Base-by-base conservation (phyloP, 2,888 invertebrate species). In the Encarsia formosa region DNA sequence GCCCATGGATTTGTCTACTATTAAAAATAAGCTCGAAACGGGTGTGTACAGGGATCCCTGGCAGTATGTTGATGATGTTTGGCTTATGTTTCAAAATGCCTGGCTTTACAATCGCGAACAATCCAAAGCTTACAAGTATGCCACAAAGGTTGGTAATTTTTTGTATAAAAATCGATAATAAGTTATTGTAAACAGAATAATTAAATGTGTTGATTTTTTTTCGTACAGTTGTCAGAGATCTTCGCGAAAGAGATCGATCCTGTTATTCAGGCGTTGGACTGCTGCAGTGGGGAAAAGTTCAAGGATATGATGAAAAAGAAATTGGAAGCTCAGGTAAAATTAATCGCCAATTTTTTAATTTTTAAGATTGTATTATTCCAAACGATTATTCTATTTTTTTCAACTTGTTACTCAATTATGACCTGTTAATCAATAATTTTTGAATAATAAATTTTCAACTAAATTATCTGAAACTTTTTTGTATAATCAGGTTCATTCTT, bases 51-150 rank as follows among this genome's bases (percentile, higher is more conserved):
- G 86, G 53, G 96, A 98, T 78, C 98, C 98, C 0, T 98, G 98
- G 97, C 93, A 98, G 74, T 99, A 96, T 73, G 95, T 97, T 4
- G 97, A 99, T 69, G 99, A 99, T 74, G 93, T 99, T 2, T 99
- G 97, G 96, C 82, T 98, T 60, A 99, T 99, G 99, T 98, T 99
- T 71, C 97, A 99, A 68, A 99, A 99, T 75, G 99, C 99, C 6
- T 99, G 99, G 99, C 80, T 98, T 9, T 99, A 99, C 75, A 99
- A 99, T 76, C 85, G 94, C 56, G 99, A 99, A 77, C 95, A 95
- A 38, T 97, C 98, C 8, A 82, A 92, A 63, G 99, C 99, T 48
- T 99, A 99, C 78, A 88, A 93, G 79, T 96, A 91, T 75, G 96
- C 97, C 78, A 93, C 96, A 61, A 99, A 97, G 88, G 97, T 98